Conservation (phyloP, 2,113 vertebrate species). For the Recurvirostra avosetta region DNA sequence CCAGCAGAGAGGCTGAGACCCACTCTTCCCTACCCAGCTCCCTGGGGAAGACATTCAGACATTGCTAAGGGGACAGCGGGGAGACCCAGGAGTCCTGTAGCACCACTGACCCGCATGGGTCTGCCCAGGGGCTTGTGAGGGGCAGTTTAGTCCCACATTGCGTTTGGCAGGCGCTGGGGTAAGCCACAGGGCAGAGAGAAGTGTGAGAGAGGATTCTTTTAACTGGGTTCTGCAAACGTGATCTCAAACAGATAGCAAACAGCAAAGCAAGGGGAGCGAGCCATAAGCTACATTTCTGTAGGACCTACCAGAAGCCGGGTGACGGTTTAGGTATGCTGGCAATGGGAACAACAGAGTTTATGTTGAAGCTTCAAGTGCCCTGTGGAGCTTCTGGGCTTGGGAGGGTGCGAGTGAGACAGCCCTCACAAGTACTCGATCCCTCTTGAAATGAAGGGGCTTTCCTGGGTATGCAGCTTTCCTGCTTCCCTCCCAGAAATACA, state of each 20-base stretch:
- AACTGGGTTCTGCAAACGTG: background rate
- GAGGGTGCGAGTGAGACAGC: background rate
- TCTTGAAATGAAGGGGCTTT: constrained; percentile 62
- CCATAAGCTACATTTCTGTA: background rate
- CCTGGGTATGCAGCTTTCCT: constrained; percentile 15
- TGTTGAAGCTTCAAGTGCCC: background rate
- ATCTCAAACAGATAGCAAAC: background rate
- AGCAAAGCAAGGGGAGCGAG: background rate
- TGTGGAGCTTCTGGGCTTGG: background rate
- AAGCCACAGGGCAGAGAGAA: background rate
- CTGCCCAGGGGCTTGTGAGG: background rate
- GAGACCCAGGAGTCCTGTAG: background rate
- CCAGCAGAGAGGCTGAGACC: background rate
- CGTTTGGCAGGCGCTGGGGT: background rate
- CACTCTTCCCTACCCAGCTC: background rate
- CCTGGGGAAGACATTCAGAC: background rate
- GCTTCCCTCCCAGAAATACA: constrained; percentile 56
- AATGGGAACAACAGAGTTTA: background rate
- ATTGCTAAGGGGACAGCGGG: background rate
- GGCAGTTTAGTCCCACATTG: background rate
- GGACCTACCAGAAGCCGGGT: background rate
- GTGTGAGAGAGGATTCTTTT: background rate
- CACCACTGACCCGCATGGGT: background rate
- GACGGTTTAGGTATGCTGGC: background rate
- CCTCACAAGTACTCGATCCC: background rate